These are phyloP conservation scores for Keiferia lycopersicella DNA, from an alignment of 2,888 invertebrate genomes.

Conservation along the genomic window DNA sequence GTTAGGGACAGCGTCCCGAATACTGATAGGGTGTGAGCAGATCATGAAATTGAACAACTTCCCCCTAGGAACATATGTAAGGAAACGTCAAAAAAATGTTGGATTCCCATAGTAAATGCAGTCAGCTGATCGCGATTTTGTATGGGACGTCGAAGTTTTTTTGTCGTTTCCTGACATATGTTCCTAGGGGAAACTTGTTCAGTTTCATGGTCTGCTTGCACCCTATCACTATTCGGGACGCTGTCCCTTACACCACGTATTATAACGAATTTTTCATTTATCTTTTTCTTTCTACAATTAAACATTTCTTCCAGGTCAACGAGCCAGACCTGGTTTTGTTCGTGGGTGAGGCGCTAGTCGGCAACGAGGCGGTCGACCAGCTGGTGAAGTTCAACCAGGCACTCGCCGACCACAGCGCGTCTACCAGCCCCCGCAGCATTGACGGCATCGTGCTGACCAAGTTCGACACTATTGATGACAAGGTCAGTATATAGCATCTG, in stretches of 20 bases:
- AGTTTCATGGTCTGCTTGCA: too few species aligned
- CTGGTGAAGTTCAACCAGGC: constrained; percentile 99
- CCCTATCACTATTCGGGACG: too few species aligned
- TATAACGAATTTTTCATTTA: too few species aligned
- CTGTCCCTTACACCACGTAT: too few species aligned
- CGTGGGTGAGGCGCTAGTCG: constrained; percentile 99
- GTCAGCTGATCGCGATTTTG: too few species aligned
- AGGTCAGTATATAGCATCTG: constrained; percentile 74
- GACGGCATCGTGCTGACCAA: constrained; percentile 99
- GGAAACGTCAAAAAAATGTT: too few species aligned
- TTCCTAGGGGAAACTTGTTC: too few species aligned
- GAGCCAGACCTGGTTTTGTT: constrained; percentile 99
- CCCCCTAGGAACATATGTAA: too few species aligned
- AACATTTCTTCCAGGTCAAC: constrained; percentile 85
- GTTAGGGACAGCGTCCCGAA: neutral
- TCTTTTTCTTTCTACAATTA: too few species aligned
- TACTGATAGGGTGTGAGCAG: neutral
- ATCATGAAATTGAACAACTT: neutral
- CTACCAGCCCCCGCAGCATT: constrained; percentile 92
- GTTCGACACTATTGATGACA: constrained; percentile 99
- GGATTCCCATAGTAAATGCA: too few species aligned
- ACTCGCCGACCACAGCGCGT: constrained; percentile 93
- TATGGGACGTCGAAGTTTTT: too few species aligned
- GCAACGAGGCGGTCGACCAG: constrained; percentile 99
- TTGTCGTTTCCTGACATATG: too few species aligned